Conservation (phyloP, 2,888 invertebrate genomes). For the Ormyrus rosae region DNA sequence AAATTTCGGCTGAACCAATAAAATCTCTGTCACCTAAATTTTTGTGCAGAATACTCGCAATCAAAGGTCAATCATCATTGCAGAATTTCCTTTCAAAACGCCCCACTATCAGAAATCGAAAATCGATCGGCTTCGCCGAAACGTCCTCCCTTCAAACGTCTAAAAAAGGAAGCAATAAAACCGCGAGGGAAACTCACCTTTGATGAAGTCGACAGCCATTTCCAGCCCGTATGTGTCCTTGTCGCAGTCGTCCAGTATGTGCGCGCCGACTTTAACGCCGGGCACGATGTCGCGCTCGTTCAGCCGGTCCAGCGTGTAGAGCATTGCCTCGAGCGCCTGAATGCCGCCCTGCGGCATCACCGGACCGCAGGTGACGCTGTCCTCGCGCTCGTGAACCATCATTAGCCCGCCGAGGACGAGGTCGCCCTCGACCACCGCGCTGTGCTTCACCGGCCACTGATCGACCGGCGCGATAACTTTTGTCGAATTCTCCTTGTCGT, state of each 20-base stretch:
- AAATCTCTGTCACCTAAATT: no score
- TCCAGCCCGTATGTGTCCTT: conserved; percentile 94
- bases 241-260: conserved; percentile 94
- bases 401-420: conserved; percentile 91
- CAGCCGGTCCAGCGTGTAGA: conserved; percentile 88
- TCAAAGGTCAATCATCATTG: no score
- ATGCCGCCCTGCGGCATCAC: conserved; percentile 94
- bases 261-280: conserved; percentile 87
- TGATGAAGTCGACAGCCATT: conserved; percentile 95
- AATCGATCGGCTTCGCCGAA: no score
- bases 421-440: conserved; percentile 89
- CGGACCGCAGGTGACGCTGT: conserved; percentile 87
- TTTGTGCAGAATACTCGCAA: no score
- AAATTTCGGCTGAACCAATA: no score
- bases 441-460: conserved; percentile 86
- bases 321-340: conserved; percentile 91
- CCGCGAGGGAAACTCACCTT: conserved; percentile 81
- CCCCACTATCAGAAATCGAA: no score
- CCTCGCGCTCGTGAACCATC: conserved; percentile 94
- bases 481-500: conserved; percentile 32
- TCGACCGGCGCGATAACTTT: conserved; percentile 33
- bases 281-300: conserved; percentile 80
- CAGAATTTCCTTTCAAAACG: no score
- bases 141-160: no score
- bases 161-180: no score